Evolutionary conservation across 2,113 vertebrate genomes (phyloP), one percentile per base, ranked within the genome.

Genomic region (Chionodraco myersi): DNA sequence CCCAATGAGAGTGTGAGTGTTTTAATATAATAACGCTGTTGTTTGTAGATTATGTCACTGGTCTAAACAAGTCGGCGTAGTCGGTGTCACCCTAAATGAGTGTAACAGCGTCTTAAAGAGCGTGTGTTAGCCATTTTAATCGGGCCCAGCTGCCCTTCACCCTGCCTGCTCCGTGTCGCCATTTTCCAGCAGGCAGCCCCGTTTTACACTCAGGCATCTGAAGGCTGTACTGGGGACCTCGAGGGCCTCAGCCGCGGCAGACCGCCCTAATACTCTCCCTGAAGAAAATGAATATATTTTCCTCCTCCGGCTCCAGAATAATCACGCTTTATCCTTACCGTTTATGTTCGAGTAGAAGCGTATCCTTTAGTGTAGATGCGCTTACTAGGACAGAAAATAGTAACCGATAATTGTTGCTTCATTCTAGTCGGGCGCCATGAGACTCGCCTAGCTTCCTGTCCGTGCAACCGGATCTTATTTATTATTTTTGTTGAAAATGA

Each of bases 351-450:
- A 48, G 51, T 63, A 47, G 85, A 68, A 45, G n/a, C 56, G 73
- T 73, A 51, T 88, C 77, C 66, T 41, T 59, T 5, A 52, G 71
- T 41, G 62, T 76, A 63, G 80, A 77, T 16, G 65, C 79, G 71
- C 83, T 77, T 73, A 88, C 88, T 53, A 58, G 72, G 79, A 69
- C 60, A 83, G 61, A 51, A 67, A 79, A 85, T 85, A 85, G 86
- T 85, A 87, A 85, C 83, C 75, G 86, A 86, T 90, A 91, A 92
- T 92, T 82, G 88, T 92, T 86, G 78, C 86, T 89, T 94, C 92
- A 83, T 95, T 96, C 94, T 95, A 94, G 92, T 94, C 94, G 94
- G 95, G 93, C 95, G 94, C 95, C 93, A 95, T 94, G 82, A 93
- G 91, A 89, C 69, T 94, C 88, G 93, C 91, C 89, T 93, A 70